Evolutionary conservation across 2,113 vertebrate genomes (phyloP).

Genomic region (Lates calcarifer): DNA sequence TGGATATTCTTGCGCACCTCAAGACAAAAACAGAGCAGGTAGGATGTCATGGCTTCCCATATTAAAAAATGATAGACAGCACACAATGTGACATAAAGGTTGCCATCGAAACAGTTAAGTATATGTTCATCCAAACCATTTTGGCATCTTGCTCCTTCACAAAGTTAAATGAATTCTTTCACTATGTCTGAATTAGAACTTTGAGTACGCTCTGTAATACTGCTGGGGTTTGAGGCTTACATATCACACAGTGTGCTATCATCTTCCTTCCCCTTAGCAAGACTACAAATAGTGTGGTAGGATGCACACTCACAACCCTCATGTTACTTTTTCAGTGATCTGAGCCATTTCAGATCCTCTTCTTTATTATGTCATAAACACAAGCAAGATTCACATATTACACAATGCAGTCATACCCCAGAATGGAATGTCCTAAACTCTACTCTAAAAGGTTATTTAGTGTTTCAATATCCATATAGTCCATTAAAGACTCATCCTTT

Average conservation of each 20-base stretch:
- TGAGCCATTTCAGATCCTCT: neutral
- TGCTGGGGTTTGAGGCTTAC: neutral
- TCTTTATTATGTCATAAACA: constrained; percentile 34
- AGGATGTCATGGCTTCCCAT: neutral
- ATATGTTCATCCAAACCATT: neutral
- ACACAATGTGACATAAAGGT: neutral
- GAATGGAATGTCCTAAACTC: constrained; percentile 7
- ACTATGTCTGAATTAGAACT: neutral
- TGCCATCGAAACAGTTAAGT: neutral
- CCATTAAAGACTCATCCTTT: constrained; percentile 48
- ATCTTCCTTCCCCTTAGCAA: neutral
- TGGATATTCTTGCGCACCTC: too few relatives aligned
- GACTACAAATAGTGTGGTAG: neutral
- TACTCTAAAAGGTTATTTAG: constrained; percentile 45
- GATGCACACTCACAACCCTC: neutral
- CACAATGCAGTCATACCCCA: neutral
- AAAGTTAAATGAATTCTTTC: neutral
- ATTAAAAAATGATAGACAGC: neutral
- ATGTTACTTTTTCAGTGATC: neutral
- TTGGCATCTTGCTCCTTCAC: neutral
- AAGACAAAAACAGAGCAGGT: neutral
- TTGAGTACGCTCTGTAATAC: neutral
- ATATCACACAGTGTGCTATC: neutral
- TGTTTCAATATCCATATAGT: constrained; percentile 54
- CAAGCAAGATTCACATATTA: neutral